phyloP scores from a whole-genome alignment of 2,888 invertebrate genomes.

The Pseudoips prasinana region DNA sequence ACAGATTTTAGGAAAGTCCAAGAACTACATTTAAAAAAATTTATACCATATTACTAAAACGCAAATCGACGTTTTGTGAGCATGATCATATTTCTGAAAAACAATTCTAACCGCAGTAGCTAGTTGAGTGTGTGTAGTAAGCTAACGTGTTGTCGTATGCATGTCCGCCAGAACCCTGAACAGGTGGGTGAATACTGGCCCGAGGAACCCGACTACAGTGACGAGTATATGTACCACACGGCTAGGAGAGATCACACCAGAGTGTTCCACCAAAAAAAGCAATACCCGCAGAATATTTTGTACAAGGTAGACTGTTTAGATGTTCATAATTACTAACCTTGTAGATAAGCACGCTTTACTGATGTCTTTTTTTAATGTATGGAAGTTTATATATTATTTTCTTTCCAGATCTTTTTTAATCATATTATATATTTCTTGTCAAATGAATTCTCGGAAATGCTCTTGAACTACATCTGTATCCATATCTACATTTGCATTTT shows the following conservation, averaged over 20 bases:
- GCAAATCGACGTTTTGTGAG: no score
- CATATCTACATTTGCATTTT: no score
- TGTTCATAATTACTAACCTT: conserved; percentile 27
- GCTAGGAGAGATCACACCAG: conserved; percentile 71
- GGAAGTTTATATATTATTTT: no score
- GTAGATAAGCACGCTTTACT: not conserved
- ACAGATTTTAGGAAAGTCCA: no score
- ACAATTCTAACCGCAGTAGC: conserved; percentile 16
- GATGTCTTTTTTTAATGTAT: not conserved
- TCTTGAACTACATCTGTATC: no score
- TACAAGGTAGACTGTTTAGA: conserved; percentile 66
- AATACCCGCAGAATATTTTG: conserved; percentile 77
- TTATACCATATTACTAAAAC: no score
- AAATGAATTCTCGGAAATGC: no score
- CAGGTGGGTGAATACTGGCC: conserved; percentile 67
- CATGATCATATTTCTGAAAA: conserved; percentile 14
- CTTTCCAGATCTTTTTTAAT: no score
- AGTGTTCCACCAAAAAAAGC: conserved; percentile 77
- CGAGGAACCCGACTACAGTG: conserved; percentile 73
- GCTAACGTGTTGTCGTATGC: conserved; percentile 61
- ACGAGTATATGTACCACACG: conserved; percentile 80
- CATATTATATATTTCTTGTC: no score
- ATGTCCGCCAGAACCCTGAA: conserved; percentile 64
- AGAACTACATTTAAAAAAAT: no score
- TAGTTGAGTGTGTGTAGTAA: conserved; percentile 56